Conservation (phyloP, 2,888 invertebrate genomes). For the Cantharis rustica region DNA sequence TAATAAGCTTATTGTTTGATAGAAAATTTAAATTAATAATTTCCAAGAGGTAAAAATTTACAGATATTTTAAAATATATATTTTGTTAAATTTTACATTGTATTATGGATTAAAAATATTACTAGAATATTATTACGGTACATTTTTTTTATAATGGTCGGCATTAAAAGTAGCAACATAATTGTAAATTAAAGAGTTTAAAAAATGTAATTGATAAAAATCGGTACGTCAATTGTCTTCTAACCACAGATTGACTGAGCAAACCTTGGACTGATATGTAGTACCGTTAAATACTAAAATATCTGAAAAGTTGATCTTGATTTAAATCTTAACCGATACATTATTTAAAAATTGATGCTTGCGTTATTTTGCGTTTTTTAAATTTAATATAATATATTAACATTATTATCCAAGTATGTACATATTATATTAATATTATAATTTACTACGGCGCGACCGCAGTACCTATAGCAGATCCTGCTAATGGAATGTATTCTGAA, state of each 20-base stretch:
- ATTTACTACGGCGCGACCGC: too few species aligned
- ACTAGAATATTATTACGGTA: neutral
- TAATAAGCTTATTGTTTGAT: too few species aligned
- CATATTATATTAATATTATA: too few species aligned
- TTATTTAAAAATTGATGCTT: neutral
- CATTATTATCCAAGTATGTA: too few species aligned
- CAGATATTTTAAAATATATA: too few species aligned
- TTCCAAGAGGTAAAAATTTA: too few species aligned
- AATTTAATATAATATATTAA: neutral
- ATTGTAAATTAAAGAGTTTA: neutral
- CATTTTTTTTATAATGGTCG: neutral
- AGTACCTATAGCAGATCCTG: too few species aligned
- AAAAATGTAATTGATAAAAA: neutral
- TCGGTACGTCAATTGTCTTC: neutral
- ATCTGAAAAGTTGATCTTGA: neutral
- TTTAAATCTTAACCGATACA: too few species aligned
- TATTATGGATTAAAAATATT: too few species aligned
- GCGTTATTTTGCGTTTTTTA: neutral
- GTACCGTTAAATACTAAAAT: neutral
- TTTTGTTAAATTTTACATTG: too few species aligned
- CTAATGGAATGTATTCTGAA: too few species aligned
- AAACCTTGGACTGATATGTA: neutral
- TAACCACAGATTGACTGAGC: neutral
- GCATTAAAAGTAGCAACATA: neutral
- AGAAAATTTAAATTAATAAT: too few species aligned